Evolutionary conservation across 1,140 invertebrate genomes (phyloP).

Genomic region (Heterodera carotae): DNA sequence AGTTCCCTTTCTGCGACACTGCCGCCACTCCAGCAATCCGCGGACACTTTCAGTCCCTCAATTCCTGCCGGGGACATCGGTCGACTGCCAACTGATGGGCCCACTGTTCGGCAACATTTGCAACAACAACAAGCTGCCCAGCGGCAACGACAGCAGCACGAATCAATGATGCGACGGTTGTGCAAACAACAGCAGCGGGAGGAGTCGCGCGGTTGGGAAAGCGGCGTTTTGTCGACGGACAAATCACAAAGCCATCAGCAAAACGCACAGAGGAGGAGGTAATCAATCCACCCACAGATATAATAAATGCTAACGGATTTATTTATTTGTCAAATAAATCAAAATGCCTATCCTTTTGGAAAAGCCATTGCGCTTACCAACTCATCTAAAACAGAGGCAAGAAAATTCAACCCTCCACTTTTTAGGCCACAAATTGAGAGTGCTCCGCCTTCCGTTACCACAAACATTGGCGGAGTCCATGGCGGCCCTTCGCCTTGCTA

Average conservation of each 20-base stretch:
- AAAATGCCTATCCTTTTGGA: too few relatives aligned
- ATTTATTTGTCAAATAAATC: too few relatives aligned
- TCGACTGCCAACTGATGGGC: slow-evolving; percentile 29
- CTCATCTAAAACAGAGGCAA: too few relatives aligned
- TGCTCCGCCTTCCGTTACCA: neutral
- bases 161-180: slow-evolving; percentile 11
- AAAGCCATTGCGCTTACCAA: too few relatives aligned
- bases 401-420: too few relatives aligned
- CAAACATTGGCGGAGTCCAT: neutral
- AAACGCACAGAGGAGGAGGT: neutral
- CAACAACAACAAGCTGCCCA: slow-evolving; percentile 38
- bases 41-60: neutral
- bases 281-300: neutral
- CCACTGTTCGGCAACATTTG: slow-evolving; percentile 39
- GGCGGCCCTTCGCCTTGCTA: slow-evolving; percentile 5
- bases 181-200: neutral
- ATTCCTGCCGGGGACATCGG: slow-evolving; percentile 20
- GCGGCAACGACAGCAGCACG: slow-evolving; percentile 39
- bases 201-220: neutral
- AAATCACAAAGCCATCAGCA: neutral
- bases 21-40: neutral
- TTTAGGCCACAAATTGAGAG: slow-evolving; percentile 12
- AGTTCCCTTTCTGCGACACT: neutral
- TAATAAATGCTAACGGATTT: too few relatives aligned
- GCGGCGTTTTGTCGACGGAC: neutral